Evolutionary conservation across 2,888 invertebrate species (phyloP), one percentile per base, ranked within the genome.

Genomic region (Dinocampus coccinellae): DNA sequence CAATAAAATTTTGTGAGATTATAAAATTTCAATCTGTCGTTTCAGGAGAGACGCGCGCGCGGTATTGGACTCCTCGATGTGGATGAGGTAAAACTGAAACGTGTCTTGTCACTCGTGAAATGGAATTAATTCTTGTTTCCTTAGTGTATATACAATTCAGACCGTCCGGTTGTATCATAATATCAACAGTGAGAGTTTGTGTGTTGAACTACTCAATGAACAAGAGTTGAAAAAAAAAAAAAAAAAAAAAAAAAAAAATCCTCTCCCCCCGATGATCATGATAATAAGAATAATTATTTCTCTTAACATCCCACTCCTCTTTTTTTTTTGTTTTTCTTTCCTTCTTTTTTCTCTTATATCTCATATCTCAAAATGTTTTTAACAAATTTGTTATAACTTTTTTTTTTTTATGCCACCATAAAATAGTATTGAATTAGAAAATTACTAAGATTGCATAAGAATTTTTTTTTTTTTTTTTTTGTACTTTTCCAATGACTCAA

Each of bases 101-200:
- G 33, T 16, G 58, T 58, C 26, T 4, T 34, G 33, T 58, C 58
- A 29, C 57, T 26, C 33, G 34, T 20, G 29, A 58, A 58, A 58
- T 16, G 58, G 58, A 34, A 58, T 29, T 58, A 34, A 34, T 33
- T 20, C 11, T 58, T 33, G 13, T 26, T 57, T 64, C 58, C 62
- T 63, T 65, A 72, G 70, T 76, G 75, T 76, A 76, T 73, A 75
- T 76, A 75, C 70, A 68, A 71, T 75, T 75, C 68, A 67, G 64
- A 66, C 60, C 64, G 60, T 53, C 72, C 55, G 16, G 16, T 74
- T 73, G 74, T 73, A 70, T 65, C 20, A 58, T 33, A 33, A 53
- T 34, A 74, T 72, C 64, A 60, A 72, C 66, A 67, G 72, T 74
- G 62, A 69, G 36, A 47, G 68, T 47, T 72, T 20, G 62, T 66